Evolutionary conservation across 2,113 vertebrate genomes (phyloP).

Genomic region (Rattus rattus): DNA sequence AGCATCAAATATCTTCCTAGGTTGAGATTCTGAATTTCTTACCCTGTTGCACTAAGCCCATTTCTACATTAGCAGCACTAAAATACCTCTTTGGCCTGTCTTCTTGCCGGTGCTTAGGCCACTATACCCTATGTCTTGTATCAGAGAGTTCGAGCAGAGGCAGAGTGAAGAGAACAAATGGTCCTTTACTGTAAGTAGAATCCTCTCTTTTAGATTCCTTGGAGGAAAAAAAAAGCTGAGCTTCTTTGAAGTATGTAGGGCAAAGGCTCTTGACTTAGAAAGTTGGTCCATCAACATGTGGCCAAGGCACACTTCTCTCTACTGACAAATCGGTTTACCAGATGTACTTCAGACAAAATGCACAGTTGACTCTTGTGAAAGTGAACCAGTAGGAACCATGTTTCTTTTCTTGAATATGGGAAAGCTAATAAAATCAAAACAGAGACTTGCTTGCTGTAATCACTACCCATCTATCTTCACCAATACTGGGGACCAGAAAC

Average conservation of each 20-base stretch:
- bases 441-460: conserved; percentile 7
- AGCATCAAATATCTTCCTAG: conserved; percentile 15
- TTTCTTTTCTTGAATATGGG: background rate
- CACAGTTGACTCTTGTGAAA: background rate
- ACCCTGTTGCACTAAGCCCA: background rate
- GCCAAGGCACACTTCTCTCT: background rate
- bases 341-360: background rate
- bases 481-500: background rate
- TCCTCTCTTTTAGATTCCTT: background rate
- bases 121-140: background rate
- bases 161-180: background rate
- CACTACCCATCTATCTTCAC: background rate
- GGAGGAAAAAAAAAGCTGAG: background rate
- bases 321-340: background rate
- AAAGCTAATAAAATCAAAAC: conserved; percentile 31
- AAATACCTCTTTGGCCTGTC: background rate
- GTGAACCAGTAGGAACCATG: background rate
- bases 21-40: conserved; percentile 25
- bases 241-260: background rate
- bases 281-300: background rate
- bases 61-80: background rate
- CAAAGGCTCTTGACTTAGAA: background rate
- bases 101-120: background rate
- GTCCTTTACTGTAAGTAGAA: background rate
- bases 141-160: background rate